These are phyloP conservation scores for Nezara viridula DNA, from an alignment of 2,888 invertebrate genomes.

Conservation along the genomic window DNA sequence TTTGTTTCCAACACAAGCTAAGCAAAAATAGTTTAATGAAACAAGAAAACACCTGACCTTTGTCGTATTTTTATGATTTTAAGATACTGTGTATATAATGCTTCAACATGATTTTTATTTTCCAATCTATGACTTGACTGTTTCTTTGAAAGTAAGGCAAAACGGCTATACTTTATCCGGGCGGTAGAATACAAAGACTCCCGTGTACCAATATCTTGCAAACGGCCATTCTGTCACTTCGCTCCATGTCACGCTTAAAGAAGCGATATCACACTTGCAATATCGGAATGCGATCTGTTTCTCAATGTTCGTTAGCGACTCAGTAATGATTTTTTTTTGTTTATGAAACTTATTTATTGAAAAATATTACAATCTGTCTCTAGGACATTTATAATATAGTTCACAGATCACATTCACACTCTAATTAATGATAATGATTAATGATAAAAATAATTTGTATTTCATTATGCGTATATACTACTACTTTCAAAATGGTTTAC, in stretches of 20 bases:
- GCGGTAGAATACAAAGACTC: background rate
- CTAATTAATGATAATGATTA: too few relatives aligned
- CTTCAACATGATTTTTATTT: background rate
- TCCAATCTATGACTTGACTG: background rate
- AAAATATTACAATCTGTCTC: too few relatives aligned
- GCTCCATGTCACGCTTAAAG: conserved; percentile 16
- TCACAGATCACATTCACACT: too few relatives aligned
- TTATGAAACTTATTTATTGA: too few relatives aligned
- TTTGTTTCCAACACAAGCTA: too few relatives aligned
- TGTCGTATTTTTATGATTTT: too few relatives aligned
- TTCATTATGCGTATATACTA: too few relatives aligned
- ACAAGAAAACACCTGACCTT: too few relatives aligned
- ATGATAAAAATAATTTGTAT: too few relatives aligned
- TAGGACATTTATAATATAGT: too few relatives aligned
- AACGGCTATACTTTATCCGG: background rate
- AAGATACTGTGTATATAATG: background rate
- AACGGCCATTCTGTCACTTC: background rate
- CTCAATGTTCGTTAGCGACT: background rate
- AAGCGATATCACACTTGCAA: conserved; percentile 7
- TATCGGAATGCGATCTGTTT: background rate
- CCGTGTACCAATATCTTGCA: background rate
- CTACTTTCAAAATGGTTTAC: too few relatives aligned
- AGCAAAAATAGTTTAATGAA: too few relatives aligned
- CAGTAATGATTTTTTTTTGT: background rate
- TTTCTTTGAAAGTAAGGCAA: background rate